Percentiles rank a stretch among this genome's conserved stretches.
These are phyloP conservation scores for Thalpophila matura DNA, from an alignment of 2,888 invertebrate species.

Conservation along the genomic window DNA sequence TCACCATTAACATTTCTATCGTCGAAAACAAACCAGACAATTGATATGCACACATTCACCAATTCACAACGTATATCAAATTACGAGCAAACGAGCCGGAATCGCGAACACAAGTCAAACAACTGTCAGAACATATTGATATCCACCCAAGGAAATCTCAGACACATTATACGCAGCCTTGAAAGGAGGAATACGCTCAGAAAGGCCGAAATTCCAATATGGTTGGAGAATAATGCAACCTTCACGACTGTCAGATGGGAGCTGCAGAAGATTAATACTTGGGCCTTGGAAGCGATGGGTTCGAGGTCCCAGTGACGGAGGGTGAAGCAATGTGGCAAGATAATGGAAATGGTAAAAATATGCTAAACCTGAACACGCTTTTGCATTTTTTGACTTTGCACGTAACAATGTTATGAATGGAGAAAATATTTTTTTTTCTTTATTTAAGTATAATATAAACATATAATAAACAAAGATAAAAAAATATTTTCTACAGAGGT, in stretches of 20 bases:
- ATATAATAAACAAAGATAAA: too few species aligned
- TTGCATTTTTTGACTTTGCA: constrained; percentile 11
- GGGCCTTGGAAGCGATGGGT: constrained; percentile 61
- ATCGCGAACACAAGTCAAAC: constrained; percentile 31
- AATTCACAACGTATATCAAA: constrained; percentile 30
- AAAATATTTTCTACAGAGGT: background rate
- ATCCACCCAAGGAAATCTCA: constrained; percentile 23
- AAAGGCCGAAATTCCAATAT: constrained; percentile 63
- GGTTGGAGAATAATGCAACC: constrained; percentile 67
- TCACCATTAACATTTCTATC: background rate
- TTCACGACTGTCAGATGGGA: constrained; percentile 66
- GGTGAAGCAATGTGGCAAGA: constrained; percentile 18
- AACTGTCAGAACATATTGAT: constrained; percentile 45
- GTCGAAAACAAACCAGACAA: background rate
- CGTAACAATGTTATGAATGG: background rate
- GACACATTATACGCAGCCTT: constrained; percentile 43
- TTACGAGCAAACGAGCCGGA: constrained; percentile 18
- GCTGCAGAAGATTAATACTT: constrained; percentile 71
- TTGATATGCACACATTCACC: constrained; percentile 4
- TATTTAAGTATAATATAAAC: too few species aligned
- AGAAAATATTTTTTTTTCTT: too few species aligned
- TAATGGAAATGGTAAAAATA: constrained; percentile 26
- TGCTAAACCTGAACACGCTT: constrained; percentile 17
- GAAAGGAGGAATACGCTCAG: constrained; percentile 46
- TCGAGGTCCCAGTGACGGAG: constrained; percentile 47